Evolutionary conservation across 2,113 vertebrate species (phyloP), one percentile per base, ranked within the genome.

Genomic region (Plestiodon gilberti): DNA sequence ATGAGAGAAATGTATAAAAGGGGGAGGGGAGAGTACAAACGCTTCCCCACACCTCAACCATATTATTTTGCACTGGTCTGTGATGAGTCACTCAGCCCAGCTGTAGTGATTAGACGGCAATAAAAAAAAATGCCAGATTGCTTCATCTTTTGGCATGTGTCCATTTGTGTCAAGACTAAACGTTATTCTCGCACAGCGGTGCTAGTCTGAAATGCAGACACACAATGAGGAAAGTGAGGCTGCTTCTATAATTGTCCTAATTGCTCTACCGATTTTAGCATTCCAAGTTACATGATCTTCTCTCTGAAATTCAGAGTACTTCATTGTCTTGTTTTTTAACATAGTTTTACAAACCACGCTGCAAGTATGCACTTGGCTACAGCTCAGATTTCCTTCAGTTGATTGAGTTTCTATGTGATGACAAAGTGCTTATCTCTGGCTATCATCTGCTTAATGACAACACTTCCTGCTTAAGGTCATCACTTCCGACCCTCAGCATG

Each of bases 1-100:
- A 69, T 79, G 65, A 62, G 52, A 86, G 52, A 48, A 59, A 8
- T 25, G 55, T 52, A 84, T 73, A 64, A 86, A 86, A 87, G 18
- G 35, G 75, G 70, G 38, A 3, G 40, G 8, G 79, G 15, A 69
- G 15, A 69, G 73, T 30, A 62, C 81, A 85, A 86, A 28, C 67
- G 25, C 22, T 3, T 4, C 8, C n/a, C 6, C n/a, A n/a, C 38
- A 35, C 83, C 83, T 38, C 33, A 62, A 64, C 22, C 40, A 2
- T 4, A 64, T 65, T 76, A n/a, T 84, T 17, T 40, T 4, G 23
- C 38, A 8, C 75, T 71, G 81, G 38, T 62, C 2, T 59, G 17
- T 28, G 28, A 78, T 35, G 62, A 89, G 40, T 87, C 65, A 85
- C 70, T 9, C 48, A 75, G 1, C 14, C 65, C 64, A 64, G 57